Conservation (phyloP, 2,888 invertebrate genomes). For the Chydorus sphaericus region DNA sequence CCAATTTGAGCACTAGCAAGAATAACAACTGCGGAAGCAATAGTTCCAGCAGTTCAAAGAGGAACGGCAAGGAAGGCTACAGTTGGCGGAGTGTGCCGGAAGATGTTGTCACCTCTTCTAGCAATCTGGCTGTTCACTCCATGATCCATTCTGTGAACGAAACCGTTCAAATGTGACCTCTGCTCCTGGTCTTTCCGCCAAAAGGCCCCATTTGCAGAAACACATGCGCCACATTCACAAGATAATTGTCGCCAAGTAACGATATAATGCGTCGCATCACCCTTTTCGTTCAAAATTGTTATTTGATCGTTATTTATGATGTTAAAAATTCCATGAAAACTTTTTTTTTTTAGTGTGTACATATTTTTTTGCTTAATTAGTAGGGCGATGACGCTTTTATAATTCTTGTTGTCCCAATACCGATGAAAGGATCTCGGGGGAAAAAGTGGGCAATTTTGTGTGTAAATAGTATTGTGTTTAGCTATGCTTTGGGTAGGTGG, state of each 20-base stretch:
- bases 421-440: too few species aligned
- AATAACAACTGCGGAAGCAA: not conserved
- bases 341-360: too few species aligned
- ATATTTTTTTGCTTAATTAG: too few species aligned
- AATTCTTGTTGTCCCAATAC: too few species aligned
- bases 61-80: constrained; percentile 14
- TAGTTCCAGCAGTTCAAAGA: constrained; percentile 1
- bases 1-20: constrained; percentile 9
- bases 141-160: constrained; percentile 16
- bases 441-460: too few species aligned
- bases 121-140: constrained; percentile 14
- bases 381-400: too few species aligned
- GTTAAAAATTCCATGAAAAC: too few species aligned
- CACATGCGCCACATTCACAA: constrained; percentile 16
- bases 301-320: too few species aligned
- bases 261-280: too few species aligned
- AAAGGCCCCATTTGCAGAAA: constrained; percentile 15
- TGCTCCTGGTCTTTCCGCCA: constrained; percentile 16
- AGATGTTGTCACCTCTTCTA: constrained; percentile 15
- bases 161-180: constrained; percentile 16
- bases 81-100: constrained; percentile 13
- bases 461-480: too few species aligned
- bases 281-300: too few species aligned
- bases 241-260: constrained; percentile 14
- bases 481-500: too few species aligned